Evolutionary conservation across 2,888 invertebrate species (phyloP).

Genomic region (Nudaria mundana): DNA sequence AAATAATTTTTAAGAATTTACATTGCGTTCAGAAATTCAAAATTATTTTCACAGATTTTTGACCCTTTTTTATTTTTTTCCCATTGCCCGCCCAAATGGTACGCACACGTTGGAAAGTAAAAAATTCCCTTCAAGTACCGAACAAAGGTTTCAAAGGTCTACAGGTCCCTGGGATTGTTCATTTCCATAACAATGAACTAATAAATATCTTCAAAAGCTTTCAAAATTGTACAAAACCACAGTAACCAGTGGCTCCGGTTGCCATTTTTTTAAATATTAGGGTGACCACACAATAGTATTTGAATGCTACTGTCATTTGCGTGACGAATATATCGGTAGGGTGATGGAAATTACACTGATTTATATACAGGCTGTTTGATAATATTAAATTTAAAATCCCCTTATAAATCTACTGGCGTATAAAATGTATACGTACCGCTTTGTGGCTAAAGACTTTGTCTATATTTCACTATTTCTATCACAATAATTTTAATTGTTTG

Average conservation of each 20-base stretch:
- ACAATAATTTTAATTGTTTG: too few relatives aligned
- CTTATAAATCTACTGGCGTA: too few relatives aligned
- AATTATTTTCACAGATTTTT: too few relatives aligned
- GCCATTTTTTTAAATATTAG: neutral
- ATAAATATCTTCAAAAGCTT: slow-evolving; percentile 5
- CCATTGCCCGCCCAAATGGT: neutral
- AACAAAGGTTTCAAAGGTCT: neutral
- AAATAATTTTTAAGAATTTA: too few relatives aligned
- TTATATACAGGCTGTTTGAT: slow-evolving; percentile 2
- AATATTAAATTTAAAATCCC: neutral
- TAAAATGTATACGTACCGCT: too few relatives aligned
- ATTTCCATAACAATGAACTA: slow-evolving; percentile 2
- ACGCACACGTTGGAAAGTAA: neutral
- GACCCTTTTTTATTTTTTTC: neutral
- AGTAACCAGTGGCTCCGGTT: neutral
- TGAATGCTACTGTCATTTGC: slow-evolving; percentile 11
- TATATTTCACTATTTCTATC: too few relatives aligned
- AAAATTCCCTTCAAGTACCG: neutral
- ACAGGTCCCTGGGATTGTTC: neutral
- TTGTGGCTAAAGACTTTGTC: too few relatives aligned
- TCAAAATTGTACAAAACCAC: slow-evolving; percentile 4
- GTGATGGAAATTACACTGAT: neutral
- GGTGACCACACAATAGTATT: slow-evolving; percentile 9
- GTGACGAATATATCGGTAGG: slow-evolving; percentile 12
- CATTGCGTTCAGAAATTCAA: too few relatives aligned